These are phyloP conservation scores for Litoditis marina DNA, from an alignment of 2,888 invertebrate species.

Conservation along the genomic window DNA sequence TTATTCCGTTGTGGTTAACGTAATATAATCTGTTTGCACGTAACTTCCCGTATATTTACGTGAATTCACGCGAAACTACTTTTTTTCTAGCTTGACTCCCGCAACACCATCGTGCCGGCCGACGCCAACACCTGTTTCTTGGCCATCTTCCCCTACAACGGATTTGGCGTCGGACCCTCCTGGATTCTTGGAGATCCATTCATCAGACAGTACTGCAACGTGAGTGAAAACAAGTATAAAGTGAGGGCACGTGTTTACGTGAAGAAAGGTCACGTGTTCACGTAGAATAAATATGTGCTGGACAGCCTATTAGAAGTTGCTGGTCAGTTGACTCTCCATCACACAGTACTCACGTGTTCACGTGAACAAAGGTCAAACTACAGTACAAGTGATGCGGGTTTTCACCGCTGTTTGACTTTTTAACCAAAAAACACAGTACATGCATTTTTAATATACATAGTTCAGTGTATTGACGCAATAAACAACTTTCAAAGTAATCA, in stretches of 20 bases:
- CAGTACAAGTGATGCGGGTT: no score
- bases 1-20: background rate
- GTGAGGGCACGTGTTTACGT: background rate
- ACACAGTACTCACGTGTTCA: no score
- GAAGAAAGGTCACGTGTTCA: background rate
- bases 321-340: no score
- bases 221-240: conserved; percentile 13
- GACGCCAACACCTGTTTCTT: conserved; percentile 35
- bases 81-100: conserved; percentile 10
- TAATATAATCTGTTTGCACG: background rate
- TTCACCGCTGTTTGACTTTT: no score
- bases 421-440: no score
- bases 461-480: no score
- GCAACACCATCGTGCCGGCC: conserved; percentile 22
- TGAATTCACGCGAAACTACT: no score
- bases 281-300: background rate
- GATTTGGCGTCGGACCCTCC: conserved; percentile 32
- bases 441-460: no score
- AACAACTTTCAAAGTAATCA: no score
- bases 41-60: background rate
- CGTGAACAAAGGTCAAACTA: no score
- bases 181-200: conserved; percentile 49
- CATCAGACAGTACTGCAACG: conserved; percentile 43
- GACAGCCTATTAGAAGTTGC: background rate
- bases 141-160: conserved; percentile 42